Evolutionary conservation across 2,797 vertebrate genomes (phyloP).

Genomic region (Eulemur albifrons): DNA sequence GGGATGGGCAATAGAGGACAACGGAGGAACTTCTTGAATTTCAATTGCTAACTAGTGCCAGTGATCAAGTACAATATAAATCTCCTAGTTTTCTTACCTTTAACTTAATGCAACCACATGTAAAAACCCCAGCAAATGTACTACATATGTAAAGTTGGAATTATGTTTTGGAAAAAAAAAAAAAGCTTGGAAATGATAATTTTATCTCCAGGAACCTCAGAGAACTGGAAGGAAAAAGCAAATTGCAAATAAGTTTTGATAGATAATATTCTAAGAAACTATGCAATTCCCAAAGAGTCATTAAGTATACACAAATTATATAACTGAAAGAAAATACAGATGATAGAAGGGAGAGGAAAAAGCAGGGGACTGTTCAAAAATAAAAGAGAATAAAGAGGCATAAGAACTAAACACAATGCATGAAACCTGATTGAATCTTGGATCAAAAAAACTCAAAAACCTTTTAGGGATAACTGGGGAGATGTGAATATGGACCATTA

Average conservation of each 20-base stretch:
- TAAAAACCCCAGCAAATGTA: conserved; percentile 20
- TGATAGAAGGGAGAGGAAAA: neutral
- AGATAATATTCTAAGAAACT: neutral
- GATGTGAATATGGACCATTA: neutral
- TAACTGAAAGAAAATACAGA: conserved; percentile 15
- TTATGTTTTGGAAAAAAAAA: neutral
- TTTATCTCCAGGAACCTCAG: neutral
- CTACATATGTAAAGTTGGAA: neutral
- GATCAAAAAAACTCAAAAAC: neutral
- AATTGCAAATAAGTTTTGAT: conserved; percentile 14
- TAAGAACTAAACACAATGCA: neutral
- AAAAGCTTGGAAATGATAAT: neutral
- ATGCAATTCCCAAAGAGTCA: conserved; percentile 20
- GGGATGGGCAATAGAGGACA: neutral
- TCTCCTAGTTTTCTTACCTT: neutral
- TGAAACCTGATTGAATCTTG: neutral
- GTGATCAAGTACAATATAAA: neutral
- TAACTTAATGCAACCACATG: conserved; percentile 17
- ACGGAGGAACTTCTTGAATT: neutral
- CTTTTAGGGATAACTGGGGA: neutral
- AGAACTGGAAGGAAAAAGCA: conserved; percentile 39
- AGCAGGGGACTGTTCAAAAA: neutral
- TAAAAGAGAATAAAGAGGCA: conserved; percentile 23
- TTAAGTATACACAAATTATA: neutral
- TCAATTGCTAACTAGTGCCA: neutral